Conservation (phyloP, 2,113 vertebrate genomes). For the Prietella phreatophila region DNA sequence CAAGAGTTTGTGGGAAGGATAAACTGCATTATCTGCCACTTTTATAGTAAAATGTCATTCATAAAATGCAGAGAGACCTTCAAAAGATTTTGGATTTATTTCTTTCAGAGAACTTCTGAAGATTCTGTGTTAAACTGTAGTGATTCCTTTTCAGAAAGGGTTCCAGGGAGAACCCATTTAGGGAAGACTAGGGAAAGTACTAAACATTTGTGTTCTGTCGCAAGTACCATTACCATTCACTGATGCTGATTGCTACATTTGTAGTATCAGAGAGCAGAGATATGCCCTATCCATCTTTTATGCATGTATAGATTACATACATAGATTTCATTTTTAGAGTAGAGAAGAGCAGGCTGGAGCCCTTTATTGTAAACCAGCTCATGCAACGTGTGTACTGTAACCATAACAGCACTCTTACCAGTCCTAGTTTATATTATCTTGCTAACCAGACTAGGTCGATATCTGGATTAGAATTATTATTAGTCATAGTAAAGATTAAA, state of each 20-base stretch:
- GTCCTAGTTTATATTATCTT: neutral
- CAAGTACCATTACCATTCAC: neutral
- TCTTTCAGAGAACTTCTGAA: neutral
- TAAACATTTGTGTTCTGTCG: neutral
- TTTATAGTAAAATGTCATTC: neutral
- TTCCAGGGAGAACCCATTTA: neutral
- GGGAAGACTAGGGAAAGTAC: no score
- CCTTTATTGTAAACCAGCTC: neutral
- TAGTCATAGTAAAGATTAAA: neutral
- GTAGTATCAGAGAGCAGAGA: neutral
- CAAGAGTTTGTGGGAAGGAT: neutral
- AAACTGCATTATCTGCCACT: neutral
- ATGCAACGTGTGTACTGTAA: neutral
- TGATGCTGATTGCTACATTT: neutral
- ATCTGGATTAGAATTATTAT: neutral
- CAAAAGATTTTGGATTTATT: neutral
- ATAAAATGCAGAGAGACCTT: neutral
- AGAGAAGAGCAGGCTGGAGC: neutral
- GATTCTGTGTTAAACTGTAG: neutral
- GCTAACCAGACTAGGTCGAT: neutral
- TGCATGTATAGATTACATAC: no score
- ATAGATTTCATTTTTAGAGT: neutral
- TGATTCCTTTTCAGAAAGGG: neutral
- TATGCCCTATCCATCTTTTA: neutral
- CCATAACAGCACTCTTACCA: neutral